Conservation (phyloP, 1,140 invertebrate genomes). For the Pseudomyrmex cubaensis region DNA sequence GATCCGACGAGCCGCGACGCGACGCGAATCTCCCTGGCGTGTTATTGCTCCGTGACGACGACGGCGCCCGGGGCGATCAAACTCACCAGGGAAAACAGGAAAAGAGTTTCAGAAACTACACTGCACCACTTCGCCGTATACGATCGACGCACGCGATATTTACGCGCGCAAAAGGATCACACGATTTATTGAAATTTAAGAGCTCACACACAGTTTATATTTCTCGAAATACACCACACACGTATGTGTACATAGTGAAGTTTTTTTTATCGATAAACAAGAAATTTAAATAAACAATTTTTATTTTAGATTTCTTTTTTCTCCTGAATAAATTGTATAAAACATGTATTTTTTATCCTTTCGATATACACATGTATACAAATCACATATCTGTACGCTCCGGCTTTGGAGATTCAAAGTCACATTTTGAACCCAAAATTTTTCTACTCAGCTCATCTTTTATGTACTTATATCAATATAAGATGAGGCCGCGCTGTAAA, state of each 20-base stretch:
- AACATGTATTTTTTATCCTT: neutral
- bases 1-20: constrained; percentile 44
- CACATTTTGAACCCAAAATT: constrained; percentile 25
- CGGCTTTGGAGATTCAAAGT: neutral
- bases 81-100: neutral
- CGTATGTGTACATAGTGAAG: too few relatives aligned
- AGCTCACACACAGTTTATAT: too few relatives aligned
- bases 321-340: neutral
- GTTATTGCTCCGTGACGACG: constrained; percentile 13
- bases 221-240: too few relatives aligned
- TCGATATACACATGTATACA: neutral
- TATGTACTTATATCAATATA: constrained; percentile 31
- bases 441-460: constrained; percentile 47
- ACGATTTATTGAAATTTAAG: too few relatives aligned
- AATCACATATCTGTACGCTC: neutral
- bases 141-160: neutral
- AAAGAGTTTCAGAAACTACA: constrained; percentile 15
- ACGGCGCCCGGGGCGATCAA: neutral
- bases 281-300: too few relatives aligned
- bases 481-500: constrained; percentile 21
- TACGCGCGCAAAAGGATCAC: neutral
- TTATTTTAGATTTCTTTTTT: too few relatives aligned
- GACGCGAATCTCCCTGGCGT: constrained; percentile 15
- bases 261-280: too few relatives aligned
- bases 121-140: neutral